These are phyloP conservation scores for Sorex araneus DNA, from an alignment of 2,113 vertebrate genomes.

Conservation along the genomic window DNA sequence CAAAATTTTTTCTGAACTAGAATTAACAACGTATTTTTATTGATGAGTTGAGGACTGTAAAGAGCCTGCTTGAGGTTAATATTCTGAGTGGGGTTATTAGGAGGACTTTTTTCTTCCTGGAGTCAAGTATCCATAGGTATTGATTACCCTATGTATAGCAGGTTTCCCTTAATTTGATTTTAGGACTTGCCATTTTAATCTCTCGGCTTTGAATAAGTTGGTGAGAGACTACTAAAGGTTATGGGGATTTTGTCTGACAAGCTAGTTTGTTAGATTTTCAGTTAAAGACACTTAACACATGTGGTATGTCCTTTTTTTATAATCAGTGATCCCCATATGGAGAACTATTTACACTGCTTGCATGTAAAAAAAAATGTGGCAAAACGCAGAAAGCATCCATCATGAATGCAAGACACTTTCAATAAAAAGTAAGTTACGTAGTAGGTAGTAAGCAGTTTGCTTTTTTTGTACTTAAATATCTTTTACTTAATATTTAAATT, in stretches of 20 bases:
- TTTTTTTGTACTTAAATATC: slow-evolving; percentile 75
- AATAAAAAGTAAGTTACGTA: slow-evolving; percentile 78
- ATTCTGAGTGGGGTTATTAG: slow-evolving; percentile 56
- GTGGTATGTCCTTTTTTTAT: slow-evolving; percentile 78
- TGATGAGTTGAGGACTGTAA: slow-evolving; percentile 71
- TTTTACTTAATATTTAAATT: slow-evolving; percentile 60
- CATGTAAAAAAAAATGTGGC: slow-evolving; percentile 76
- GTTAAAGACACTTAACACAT: slow-evolving; percentile 70
- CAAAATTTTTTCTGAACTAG: slow-evolving; percentile 82
- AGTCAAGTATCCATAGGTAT: slow-evolving; percentile 12
- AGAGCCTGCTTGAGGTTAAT: slow-evolving; percentile 77
- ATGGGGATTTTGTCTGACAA: slow-evolving; percentile 28
- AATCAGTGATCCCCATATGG: slow-evolving; percentile 61
- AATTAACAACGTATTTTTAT: slow-evolving; percentile 80
- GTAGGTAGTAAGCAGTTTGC: slow-evolving; percentile 74
- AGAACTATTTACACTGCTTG: slow-evolving; percentile 64
- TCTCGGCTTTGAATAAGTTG: slow-evolving; percentile 65
- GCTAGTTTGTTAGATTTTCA: slow-evolving; percentile 73
- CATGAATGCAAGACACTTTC: slow-evolving; percentile 72
- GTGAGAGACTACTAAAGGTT: slow-evolving; percentile 57
- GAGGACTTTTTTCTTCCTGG: slow-evolving; percentile 61
- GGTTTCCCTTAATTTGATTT: slow-evolving; percentile 46
- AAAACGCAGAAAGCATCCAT: slow-evolving; percentile 62
- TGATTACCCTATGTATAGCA: slow-evolving; percentile 18
- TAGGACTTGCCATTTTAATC: slow-evolving; percentile 68